These are phyloP conservation scores for Miltochrista miniata DNA, from an alignment of 2,888 invertebrate genomes.

Conservation along the genomic window DNA sequence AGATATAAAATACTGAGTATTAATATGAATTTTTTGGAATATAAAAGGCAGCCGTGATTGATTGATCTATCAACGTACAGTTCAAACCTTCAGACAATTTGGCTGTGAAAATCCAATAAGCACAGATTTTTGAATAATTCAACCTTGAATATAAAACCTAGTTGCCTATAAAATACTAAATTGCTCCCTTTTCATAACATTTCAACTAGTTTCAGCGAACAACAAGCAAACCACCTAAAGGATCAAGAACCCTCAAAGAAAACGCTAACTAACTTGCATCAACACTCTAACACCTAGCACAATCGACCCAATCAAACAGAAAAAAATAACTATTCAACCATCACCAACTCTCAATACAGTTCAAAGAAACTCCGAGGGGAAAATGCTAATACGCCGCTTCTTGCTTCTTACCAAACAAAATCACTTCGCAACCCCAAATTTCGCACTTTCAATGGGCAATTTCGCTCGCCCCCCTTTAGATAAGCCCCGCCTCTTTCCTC, in stretches of 20 bases:
- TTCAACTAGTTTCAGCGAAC: constrained; percentile 37
- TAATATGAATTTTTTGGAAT: too few relatives aligned
- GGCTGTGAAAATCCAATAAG: too few relatives aligned
- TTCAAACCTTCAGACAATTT: too few relatives aligned
- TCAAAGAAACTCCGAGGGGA: constrained; percentile 69
- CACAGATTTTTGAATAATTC: too few relatives aligned
- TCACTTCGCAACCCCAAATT: constrained; percentile 81
- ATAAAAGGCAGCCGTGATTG: too few relatives aligned
- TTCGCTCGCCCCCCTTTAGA: constrained; percentile 67
- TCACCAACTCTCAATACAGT: constrained; percentile 51
- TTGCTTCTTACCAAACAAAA: constrained; percentile 78
- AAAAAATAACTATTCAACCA: constrained; percentile 71
- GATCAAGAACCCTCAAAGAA: constrained; percentile 49
- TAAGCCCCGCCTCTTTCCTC: constrained; percentile 58
- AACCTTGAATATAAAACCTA: too few relatives aligned
- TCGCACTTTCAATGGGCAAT: constrained; percentile 83
- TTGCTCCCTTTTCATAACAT: constrained; percentile 14
- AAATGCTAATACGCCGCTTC: constrained; percentile 77
- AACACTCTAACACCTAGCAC: constrained; percentile 65
- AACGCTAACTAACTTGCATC: constrained; percentile 54
- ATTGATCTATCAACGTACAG: too few relatives aligned
- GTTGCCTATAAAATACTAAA: constrained; percentile 13
- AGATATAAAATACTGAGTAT: too few relatives aligned
- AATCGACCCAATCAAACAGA: constrained; percentile 78
- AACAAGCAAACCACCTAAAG: constrained; percentile 26